Evolutionary conservation across 2,888 invertebrate species (phyloP), one percentile per base, ranked within the genome.

Genomic region (Drosophila falleni): DNA sequence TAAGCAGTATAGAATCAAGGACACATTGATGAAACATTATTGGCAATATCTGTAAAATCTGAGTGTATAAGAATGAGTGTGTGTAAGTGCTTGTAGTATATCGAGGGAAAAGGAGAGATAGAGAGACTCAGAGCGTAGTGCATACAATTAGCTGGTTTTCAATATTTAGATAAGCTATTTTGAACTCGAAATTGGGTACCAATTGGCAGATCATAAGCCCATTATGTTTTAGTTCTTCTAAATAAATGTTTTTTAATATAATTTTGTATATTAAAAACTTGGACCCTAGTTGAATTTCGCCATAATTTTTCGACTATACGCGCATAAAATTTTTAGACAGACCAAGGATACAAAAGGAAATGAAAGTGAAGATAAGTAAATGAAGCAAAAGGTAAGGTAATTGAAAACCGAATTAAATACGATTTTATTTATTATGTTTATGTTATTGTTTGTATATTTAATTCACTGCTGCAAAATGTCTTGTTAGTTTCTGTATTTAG

Each of bases 271-370:
- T 86, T 89, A 87, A 76, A 89, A 89, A 82, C 89, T 89, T 89
- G 89, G 89, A 89, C 89, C 89, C 89, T 90, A 89, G 82, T 88
- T 90, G 76, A 82, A 90, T 79, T 90, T 89, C 73, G 76, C 78
- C 87, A 86, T 85, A 71, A 75, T 66, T 72, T 68, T 74, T 59
- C 33, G 69, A 71, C 68, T 72, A 71, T n/a, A 61, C 65, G 80
- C 80, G 74, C 78, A 80, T 70, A 74, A 66, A 70, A 68, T 66
- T 56, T 59, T 23, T 50, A 72, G 70, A 79, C 71, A 74, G 74
- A 84, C 77, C 87, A 81, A 84, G 81, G 69, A 80, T 19, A 51
- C 41, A 26, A 66, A 82, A 67, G 63, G 44, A 65, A 63, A 64
- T 78, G 39, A 59, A 54, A 58, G 42, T 47, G 61, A 67, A 26